Evolutionary conservation across 2,797 vertebrate genomes (phyloP), one percentile per base, ranked within the genome.

Genomic region (Sebastes diploproa): DNA sequence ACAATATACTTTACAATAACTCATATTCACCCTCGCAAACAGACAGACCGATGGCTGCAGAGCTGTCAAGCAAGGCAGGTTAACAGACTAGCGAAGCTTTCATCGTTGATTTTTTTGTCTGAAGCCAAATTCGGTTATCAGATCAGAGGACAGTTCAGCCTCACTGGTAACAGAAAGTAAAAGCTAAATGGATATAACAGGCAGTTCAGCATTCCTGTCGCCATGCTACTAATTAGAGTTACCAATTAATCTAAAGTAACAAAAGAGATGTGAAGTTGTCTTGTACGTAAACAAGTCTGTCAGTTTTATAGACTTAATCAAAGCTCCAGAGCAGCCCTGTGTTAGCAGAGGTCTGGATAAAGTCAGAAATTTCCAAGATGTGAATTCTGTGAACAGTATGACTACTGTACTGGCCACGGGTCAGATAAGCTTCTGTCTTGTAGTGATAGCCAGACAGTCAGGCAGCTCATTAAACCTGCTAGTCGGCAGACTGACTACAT

Each of bases 401-500:
- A 83, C 77, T 72, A 59, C 79, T 75, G 59, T 82, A 55, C 78
- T 83, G 72, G 74, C 78, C 65, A 13, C 4, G 16, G 63, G 70
- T 83, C 78, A 84, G 85, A 84, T 84, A 82, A 84, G 59, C 75
- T 65, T 80, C 77, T 80, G 72, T 85, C 54, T 55, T 73, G 56
- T 72, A 32, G 72, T 77, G 77, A 78, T 70, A 78, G 74, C 55
- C 78, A 83, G 69, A 68, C 78, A 77, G 70, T 69, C 69, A 82
- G 75, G 71, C 81, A 81, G 69, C 55, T 85, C 56, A 75, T 81
- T 80, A 84, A 74, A 68, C 79, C 72, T 72, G 72, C 50, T 67
- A 27, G 66, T 77, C 10, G 4, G 25, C 71, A 79, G 76, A 63
- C 75, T 71, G 84, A 80, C 70, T 72, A 32, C 74, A 87, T 84